These are phyloP conservation scores for Andinoacara biseriatus DNA, from an alignment of 2,113 vertebrate genomes.

Conservation along the genomic window DNA sequence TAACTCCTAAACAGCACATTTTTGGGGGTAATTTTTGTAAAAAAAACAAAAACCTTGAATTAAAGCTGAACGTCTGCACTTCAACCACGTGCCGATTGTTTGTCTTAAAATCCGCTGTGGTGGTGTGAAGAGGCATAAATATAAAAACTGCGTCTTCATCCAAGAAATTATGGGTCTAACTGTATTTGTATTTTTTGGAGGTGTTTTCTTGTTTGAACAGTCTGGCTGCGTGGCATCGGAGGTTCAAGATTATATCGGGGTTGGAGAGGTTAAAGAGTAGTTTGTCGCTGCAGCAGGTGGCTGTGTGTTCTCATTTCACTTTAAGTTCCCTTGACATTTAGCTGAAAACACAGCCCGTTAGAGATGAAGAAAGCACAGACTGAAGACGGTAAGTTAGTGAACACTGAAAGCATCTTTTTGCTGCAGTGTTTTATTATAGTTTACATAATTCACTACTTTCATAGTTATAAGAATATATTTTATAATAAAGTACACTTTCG, in stretches of 20 bases:
- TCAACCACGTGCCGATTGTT: neutral
- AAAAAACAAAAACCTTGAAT: neutral
- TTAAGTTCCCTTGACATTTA: constrained; percentile 10
- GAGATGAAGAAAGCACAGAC: neutral
- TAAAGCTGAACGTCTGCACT: neutral
- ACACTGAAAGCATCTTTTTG: constrained; percentile 1
- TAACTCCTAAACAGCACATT: neutral
- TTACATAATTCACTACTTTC: neutral
- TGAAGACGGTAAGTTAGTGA: neutral
- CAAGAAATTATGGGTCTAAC: neutral
- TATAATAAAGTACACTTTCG: neutral
- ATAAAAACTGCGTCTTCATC: neutral
- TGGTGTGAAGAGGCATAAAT: rapidly evolving
- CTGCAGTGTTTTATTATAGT: neutral
- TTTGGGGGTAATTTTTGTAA: neutral
- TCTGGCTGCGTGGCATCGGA: neutral
- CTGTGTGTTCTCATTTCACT: constrained; percentile 8
- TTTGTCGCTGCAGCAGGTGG: constrained; percentile 9
- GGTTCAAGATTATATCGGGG: neutral
- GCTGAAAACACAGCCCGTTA: neutral
- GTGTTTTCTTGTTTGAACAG: constrained; percentile 8
- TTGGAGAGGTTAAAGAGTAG: neutral
- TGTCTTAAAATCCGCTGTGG: neutral
- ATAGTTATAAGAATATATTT: neutral
- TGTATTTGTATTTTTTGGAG: neutral